Conservation (phyloP, 2,113 vertebrate species). For the Toxotes jaculatrix region DNA sequence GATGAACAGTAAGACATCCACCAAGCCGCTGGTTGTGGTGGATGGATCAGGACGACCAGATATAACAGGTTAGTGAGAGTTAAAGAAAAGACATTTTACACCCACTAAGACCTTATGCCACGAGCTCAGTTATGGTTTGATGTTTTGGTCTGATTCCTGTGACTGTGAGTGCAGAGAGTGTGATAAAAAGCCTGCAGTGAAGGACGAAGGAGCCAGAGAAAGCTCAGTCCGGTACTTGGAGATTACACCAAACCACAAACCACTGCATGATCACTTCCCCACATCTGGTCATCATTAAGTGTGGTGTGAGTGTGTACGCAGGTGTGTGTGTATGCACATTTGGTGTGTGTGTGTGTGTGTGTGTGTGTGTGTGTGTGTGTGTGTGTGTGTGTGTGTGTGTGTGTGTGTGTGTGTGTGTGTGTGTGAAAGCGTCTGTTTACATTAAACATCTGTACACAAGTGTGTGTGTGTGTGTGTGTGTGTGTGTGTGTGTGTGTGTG, state of each 20-base stretch:
- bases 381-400: constrained; percentile 29
- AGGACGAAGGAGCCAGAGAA: constrained; percentile 18
- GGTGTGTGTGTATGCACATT: neutral
- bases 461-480: constrained; percentile 24
- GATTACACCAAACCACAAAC: constrained; percentile 54
- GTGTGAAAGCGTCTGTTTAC: constrained; percentile 44
- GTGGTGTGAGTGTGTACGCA: constrained; percentile 20
- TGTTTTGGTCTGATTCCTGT: neutral
- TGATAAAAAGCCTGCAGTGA: constrained; percentile 21
- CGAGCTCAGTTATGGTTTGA: neutral
- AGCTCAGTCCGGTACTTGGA: constrained; percentile 13
- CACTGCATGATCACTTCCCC: constrained; percentile 48
- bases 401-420: constrained; percentile 1
- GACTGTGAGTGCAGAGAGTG: constrained; percentile 1
- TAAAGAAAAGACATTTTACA: neutral
- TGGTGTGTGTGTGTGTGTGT: constrained; percentile 8
- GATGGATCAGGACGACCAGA: neutral
- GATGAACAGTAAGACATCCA: constrained; percentile 89
- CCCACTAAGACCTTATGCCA: neutral
- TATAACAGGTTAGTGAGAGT: constrained; percentile 32
- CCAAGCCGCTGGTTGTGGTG: constrained; percentile 88
- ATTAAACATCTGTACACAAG: constrained; percentile 49
- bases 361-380: constrained; percentile 47
- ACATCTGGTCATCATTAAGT: constrained; percentile 75
- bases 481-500: constrained; percentile 37